Conservation (phyloP, 2,797 vertebrate species). For the Heterohyrax brucei region DNA sequence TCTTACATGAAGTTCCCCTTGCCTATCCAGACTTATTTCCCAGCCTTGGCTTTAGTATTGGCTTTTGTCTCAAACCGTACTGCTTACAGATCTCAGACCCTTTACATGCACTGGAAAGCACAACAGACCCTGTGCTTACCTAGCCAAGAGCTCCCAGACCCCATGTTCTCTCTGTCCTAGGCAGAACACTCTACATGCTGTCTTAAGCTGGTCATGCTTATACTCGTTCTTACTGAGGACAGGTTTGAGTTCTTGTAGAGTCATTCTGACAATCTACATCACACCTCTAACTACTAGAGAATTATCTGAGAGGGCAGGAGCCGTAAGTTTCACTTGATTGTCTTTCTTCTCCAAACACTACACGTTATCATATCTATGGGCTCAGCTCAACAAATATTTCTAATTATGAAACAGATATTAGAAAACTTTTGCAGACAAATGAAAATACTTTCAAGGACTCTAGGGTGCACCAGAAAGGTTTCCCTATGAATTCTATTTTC, state of each 20-base stretch:
- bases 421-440: background rate
- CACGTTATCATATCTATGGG: background rate
- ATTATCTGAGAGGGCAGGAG: background rate
- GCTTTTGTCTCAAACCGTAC: background rate
- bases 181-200: background rate
- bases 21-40: background rate
- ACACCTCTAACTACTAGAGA: background rate
- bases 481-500: background rate
- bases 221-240: background rate
- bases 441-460: background rate
- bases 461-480: background rate
- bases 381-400: background rate
- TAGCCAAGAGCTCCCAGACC: background rate
- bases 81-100: background rate
- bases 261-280: background rate
- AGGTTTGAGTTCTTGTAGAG: background rate
- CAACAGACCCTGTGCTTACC: background rate
- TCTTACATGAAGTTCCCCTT: background rate
- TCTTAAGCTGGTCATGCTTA: background rate
- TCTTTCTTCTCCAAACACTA: background rate
- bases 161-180: background rate
- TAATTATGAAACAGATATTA: slow-evolving; percentile 1
- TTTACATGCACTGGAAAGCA: background rate
- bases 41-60: background rate
- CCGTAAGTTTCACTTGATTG: background rate